Percentiles rank a stretch among this genome's conserved stretches.
Conservation (phyloP, 2,113 vertebrate species). For the Sprattus sprattus region DNA sequence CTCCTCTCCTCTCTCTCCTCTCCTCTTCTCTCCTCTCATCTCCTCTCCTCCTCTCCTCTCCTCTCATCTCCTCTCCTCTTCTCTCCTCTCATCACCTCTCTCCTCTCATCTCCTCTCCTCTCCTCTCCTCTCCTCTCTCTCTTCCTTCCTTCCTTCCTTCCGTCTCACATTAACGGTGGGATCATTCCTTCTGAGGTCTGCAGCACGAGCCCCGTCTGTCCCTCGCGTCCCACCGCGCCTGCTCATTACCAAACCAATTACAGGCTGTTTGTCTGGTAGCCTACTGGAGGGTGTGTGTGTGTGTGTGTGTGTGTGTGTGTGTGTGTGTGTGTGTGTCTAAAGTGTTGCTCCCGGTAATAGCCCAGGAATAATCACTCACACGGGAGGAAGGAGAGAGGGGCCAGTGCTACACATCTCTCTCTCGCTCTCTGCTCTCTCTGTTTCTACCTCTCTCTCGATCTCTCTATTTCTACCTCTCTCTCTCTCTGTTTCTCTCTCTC, state of each 20-base stretch:
- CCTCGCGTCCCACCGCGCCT: slow-evolving; percentile 45
- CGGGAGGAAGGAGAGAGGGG: not conserved
- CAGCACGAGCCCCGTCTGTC: too few relatives aligned
- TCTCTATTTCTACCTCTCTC: not conserved
- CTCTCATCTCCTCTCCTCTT: too few relatives aligned
- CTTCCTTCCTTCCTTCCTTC: not conserved
- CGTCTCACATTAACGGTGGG: too few relatives aligned
- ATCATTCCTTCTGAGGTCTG: too few relatives aligned
- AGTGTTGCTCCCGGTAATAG: slow-evolving; percentile 44
- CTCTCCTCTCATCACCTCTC: too few relatives aligned
- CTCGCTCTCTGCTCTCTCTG: not conserved
- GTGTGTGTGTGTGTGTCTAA: not conserved
- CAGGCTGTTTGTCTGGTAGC: slow-evolving; percentile 62
- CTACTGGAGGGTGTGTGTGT: slow-evolving; percentile 7
- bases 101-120: not conserved
- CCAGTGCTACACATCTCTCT: not conserved
- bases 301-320: too few relatives aligned
- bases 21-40: too few relatives aligned
- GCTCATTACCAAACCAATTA: slow-evolving; percentile 66
- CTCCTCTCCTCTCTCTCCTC: too few relatives aligned
- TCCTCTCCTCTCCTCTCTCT: not conserved
- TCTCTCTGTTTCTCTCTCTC: not conserved
- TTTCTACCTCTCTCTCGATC: not conserved
- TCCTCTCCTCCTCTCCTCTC: too few relatives aligned
- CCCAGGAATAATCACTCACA: slow-evolving; percentile 62